phyloP scores from a whole-genome alignment of 2,113 vertebrate species.

The Aix galericulata region DNA sequence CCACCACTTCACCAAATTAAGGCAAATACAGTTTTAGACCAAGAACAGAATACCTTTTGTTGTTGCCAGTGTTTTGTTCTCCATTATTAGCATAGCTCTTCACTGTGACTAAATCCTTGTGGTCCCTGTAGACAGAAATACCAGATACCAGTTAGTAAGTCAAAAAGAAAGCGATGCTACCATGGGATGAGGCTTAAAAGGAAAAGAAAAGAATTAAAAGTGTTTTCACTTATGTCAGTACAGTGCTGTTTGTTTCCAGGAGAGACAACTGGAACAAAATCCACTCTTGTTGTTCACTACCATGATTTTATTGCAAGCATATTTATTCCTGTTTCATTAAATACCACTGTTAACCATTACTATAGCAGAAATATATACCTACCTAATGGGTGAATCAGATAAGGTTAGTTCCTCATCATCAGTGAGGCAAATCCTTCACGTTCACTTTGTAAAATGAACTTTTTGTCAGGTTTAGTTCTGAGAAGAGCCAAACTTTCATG shows the following conservation, averaged over 20 bases:
- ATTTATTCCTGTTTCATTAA: slow-evolving; percentile 9
- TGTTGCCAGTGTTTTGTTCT: not conserved
- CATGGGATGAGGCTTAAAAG: not conserved
- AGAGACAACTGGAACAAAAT: not conserved
- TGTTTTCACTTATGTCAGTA: not conserved
- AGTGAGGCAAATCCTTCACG: not conserved
- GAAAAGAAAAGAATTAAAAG: not conserved
- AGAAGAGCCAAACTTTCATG: not conserved
- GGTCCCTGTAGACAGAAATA: not conserved
- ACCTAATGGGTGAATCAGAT: not conserved
- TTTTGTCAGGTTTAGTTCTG: not conserved
- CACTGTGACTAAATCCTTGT: not conserved
- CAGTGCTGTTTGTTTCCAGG: not conserved
- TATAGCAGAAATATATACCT: not conserved
- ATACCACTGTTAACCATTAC: not conserved
- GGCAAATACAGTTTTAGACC: not conserved
- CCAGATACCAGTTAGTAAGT: not conserved
- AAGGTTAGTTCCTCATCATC: not conserved
- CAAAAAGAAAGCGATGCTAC: not conserved
- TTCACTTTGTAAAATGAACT: not conserved
- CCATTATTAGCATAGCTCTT: not conserved
- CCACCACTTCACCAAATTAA: not conserved
- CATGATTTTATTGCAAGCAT: not conserved
- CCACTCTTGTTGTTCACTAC: not conserved
- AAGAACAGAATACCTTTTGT: not conserved